Conservation (phyloP, 2,113 vertebrate species). For the Nasalis larvatus region DNA sequence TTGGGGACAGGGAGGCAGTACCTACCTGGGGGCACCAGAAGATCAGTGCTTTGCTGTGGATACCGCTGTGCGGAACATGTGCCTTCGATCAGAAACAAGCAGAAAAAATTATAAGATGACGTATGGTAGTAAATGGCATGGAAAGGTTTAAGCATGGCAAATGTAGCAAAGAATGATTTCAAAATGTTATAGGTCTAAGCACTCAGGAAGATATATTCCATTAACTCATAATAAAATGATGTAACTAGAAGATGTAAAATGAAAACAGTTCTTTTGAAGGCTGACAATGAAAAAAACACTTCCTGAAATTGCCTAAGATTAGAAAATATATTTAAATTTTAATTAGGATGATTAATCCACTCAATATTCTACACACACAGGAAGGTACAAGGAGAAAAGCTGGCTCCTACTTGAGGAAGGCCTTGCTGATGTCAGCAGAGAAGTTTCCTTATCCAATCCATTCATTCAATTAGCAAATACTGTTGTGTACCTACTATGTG, state of each 20-base stretch:
- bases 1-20: not conserved
- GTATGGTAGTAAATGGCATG: not conserved
- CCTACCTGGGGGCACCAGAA: not conserved
- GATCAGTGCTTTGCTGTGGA: not conserved
- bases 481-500: not conserved
- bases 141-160: slow-evolving; percentile 12
- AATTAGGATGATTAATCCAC: slow-evolving; percentile 66
- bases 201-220: not conserved
- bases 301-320: slow-evolving; percentile 71
- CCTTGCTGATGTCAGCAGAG: slow-evolving; percentile 22
- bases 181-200: slow-evolving; percentile 32
- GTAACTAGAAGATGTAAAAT: slow-evolving; percentile 20
- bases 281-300: slow-evolving; percentile 43
- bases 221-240: slow-evolving; percentile 20
- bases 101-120: not conserved
- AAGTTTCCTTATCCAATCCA: not conserved
- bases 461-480: not conserved
- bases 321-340: slow-evolving; percentile 76
- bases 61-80: not conserved
- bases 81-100: not conserved
- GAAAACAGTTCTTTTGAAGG: slow-evolving; percentile 57
- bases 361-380: slow-evolving; percentile 41
- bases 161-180: not conserved
- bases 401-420: not conserved
- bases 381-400: not conserved